Conservation (phyloP, 2,113 vertebrate species). For the Epinephelus fuscoguttatus region DNA sequence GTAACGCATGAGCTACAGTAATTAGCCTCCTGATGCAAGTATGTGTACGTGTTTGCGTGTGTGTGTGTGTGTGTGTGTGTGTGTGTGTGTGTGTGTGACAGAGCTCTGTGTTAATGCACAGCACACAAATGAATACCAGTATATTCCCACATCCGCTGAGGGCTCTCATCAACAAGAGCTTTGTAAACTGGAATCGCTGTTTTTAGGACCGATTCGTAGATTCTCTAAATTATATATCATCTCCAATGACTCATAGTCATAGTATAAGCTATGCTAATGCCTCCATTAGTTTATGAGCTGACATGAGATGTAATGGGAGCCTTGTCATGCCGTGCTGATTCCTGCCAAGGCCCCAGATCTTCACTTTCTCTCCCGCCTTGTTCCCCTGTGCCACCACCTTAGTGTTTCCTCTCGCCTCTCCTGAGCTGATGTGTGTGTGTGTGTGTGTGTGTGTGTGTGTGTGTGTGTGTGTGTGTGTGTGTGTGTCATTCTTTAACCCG, state of each 20-base stretch:
- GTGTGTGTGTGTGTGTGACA: constrained; percentile 33
- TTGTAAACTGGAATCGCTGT: constrained; percentile 64
- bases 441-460: constrained; percentile 29
- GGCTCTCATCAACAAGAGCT: constrained; percentile 68
- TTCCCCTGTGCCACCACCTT: constrained; percentile 57
- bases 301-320: constrained; percentile 67
- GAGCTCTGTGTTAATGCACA: constrained; percentile 55
- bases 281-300: constrained; percentile 76
- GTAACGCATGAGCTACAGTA: constrained; percentile 85
- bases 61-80: constrained; percentile 40
- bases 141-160: constrained; percentile 66
- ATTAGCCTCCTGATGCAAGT: constrained; percentile 82
- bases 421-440: constrained; percentile 9
- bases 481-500: constrained; percentile 28
- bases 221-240: constrained; percentile 74
- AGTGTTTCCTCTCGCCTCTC: constrained; percentile 22
- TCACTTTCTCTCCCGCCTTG: constrained; percentile 54
- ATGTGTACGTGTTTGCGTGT: constrained; percentile 52
- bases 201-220: constrained; percentile 59
- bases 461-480: constrained; percentile 19
- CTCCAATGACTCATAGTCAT: constrained; percentile 69
- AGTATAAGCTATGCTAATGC: constrained; percentile 75
- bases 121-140: constrained; percentile 46
- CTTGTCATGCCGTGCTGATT: constrained; percentile 70
- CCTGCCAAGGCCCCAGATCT: constrained; percentile 63